Evolutionary conservation across 2,797 vertebrate species (phyloP), one percentile per base, ranked within the genome.

Genomic region (Simalia tracyae): DNA sequence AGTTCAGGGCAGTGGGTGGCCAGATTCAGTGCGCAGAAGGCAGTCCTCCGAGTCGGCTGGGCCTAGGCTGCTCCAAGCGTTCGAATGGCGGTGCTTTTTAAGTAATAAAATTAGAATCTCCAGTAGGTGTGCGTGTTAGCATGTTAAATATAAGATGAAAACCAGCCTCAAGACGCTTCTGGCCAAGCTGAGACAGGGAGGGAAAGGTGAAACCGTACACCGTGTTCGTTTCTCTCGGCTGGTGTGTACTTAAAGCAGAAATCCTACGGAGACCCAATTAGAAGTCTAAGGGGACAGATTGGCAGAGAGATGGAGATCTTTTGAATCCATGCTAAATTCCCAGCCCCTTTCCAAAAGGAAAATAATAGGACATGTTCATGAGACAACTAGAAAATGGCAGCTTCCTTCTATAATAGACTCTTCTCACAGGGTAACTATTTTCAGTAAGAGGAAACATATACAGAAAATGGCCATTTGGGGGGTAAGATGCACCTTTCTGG

Each of bases 381-480:
- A 22, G 15, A 19, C 26, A 84, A 3, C 1, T 91, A 91, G 91
- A 96, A 96, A 96, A 96, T 95, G 94, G 96, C 95, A 95, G 94
- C n/a, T 28, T 96, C 95, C 93, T 95, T 96, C 90, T 94, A 68
- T 86, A 57, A 76, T 50, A 54, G 91, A 87, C 95, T 94, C 95
- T 94, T 95, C 92, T 96, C 95, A 93, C 94, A 95, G 95, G 95
- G 93, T 96, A 95, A 96, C 91, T 94, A 90, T 94, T 96, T 95
- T 94, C 93, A 92, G 93, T 95, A 96, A 94, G 91, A 94, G 95
- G 94, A 95, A 94, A 87, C 94, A 93, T 94, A 93, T 95, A 95
- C 94, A 96, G 96, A 96, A 96, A 95, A 95, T 95, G 95, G 94
- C 93, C 95, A 95, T 96, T 96, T 96, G 94, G 93, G 94, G 94